Percentiles rank a stretch among this genome's conserved stretches.
Conservation (phyloP, 2,797 vertebrate species). For the Hydrophis major region DNA sequence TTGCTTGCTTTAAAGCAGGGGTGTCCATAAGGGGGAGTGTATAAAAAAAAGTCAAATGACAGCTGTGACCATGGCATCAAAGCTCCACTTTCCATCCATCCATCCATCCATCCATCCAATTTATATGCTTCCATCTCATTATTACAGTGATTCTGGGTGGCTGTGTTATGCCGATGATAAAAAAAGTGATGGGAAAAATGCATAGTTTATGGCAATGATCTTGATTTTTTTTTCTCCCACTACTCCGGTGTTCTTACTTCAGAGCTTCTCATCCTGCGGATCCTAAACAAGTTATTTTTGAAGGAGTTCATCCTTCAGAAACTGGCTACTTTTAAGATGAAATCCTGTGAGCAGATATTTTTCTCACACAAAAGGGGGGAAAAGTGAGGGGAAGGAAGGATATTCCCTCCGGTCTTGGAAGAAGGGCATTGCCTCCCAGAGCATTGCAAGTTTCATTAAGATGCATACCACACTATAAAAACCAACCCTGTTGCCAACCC, state of each 20-base stretch:
- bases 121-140: too few species aligned
- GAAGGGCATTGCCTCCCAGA: too few species aligned
- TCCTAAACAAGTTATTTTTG: neutral
- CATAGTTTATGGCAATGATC: neutral
- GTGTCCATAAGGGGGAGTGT: too few species aligned
- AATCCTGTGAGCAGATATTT: neutral
- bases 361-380: neutral
- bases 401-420: neutral
- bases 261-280: neutral
- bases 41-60: too few species aligned
- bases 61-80: too few species aligned
- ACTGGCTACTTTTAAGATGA: neutral
- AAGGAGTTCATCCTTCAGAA: neutral
- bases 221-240: neutral
- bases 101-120: too few species aligned
- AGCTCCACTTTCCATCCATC: too few species aligned
- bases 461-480: neutral
- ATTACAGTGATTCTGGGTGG: too few species aligned
- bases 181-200: neutral
- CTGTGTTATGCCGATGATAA: too few species aligned
- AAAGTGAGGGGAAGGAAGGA: neutral
- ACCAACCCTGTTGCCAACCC: neutral
- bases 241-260: neutral
- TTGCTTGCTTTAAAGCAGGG: too few species aligned
- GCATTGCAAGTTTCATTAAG: neutral